These are phyloP conservation scores for Drosophila anomalata DNA, from an alignment of 2,888 invertebrate genomes.

Conservation along the genomic window DNA sequence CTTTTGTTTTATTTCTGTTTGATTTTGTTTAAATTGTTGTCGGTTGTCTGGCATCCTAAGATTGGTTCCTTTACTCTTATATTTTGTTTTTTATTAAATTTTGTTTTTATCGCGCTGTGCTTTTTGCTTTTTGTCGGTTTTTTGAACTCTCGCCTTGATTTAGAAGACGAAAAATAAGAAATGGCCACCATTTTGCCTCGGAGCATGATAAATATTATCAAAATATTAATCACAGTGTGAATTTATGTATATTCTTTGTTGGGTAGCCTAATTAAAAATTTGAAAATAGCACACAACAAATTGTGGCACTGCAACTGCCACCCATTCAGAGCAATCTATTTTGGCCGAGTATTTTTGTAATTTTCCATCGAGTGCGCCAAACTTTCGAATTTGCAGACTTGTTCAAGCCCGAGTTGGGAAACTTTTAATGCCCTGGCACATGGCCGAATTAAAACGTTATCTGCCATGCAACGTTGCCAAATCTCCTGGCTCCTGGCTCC, in stretches of 20 bases:
- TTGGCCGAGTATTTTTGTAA: conserved; percentile 1
- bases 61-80: conserved; percentile 17
- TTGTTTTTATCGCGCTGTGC: conserved; percentile 40
- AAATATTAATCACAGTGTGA: conserved; percentile 4
- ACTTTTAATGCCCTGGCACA: conserved; percentile 67
- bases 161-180: conserved; percentile 28
- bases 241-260: conserved; percentile 4
- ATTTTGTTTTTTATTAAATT: conserved; percentile 9
- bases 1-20: conserved; percentile 53
- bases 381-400: conserved; percentile 25
- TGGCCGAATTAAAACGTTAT: conserved; percentile 65
- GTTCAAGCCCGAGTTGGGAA: conserved; percentile 40
- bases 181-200: conserved; percentile 22
- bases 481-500: conserved; percentile 21
- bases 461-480: conserved; percentile 42
- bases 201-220: conserved; percentile 32
- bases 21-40: conserved; percentile 67
- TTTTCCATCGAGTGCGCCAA: conserved; percentile 21
- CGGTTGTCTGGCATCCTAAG: conserved; percentile 30
- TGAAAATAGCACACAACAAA: not conserved
- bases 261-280: not conserved
- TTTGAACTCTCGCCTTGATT: conserved; percentile 39
- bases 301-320: not conserved
- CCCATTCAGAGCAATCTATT: not conserved
- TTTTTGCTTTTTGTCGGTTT: conserved; percentile 29